phyloP scores from a whole-genome alignment of 2,113 vertebrate genomes.

The Chrysemys picta region DNA sequence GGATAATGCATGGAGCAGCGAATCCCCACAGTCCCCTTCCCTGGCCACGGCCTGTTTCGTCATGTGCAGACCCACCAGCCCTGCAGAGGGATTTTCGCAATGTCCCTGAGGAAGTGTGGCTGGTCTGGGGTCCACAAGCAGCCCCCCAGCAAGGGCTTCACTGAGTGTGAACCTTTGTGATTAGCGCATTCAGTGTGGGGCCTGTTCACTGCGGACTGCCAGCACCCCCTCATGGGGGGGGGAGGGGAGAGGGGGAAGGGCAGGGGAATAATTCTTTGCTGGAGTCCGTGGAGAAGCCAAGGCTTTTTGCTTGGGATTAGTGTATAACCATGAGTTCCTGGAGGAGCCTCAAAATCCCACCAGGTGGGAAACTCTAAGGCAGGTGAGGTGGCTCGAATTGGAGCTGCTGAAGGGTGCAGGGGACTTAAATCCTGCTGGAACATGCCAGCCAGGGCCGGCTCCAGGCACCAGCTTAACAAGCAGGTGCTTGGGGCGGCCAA shows the following conservation, averaged over 20 bases:
- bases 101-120: neutral
- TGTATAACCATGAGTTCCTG: neutral
- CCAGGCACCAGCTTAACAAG: too few relatives aligned
- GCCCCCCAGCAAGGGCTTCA: neutral
- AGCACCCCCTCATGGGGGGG: neutral
- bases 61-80: too few relatives aligned
- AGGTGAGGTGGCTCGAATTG: neutral
- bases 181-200: neutral
- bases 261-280: neutral
- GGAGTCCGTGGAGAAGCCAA: neutral
- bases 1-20: neutral
- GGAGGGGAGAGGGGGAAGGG: too few relatives aligned
- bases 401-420: neutral
- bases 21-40: neutral
- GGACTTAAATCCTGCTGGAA: neutral
- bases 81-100: neutral
- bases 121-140: neutral
- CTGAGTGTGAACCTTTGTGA: neutral
- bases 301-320: neutral
- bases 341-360: neutral
- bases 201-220: neutral
- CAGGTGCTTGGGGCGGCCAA: too few relatives aligned
- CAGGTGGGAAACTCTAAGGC: neutral
- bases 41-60: too few relatives aligned
- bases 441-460: neutral